A percentile compares a stretch with the other conserved stretches of the same genome.
phyloP scores from a whole-genome alignment of 30 jellyfish, hydroid and myxozoan species.

The Aurelia aurita region DNA sequence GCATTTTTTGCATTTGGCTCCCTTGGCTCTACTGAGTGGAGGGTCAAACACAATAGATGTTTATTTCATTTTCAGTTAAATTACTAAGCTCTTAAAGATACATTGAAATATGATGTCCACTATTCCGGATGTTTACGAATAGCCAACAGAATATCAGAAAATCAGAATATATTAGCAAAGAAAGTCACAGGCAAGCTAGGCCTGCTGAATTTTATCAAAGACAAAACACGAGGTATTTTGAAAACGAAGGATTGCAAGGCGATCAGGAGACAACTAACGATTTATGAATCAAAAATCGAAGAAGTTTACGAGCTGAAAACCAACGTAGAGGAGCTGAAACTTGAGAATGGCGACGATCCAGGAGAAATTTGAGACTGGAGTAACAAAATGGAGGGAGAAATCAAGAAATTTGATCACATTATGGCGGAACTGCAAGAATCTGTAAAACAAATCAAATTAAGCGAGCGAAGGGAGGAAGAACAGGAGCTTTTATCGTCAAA shows the following conservation, averaged over 20 bases:
- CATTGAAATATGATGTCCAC: too few species aligned
- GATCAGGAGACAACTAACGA: slow-evolving; percentile 17
- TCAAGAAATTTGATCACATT: slow-evolving; percentile 27
- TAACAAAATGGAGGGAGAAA: background rate
- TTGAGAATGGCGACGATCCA: slow-evolving; percentile 31
- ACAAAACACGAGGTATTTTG: slow-evolving; percentile 11
- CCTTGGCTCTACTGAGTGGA: too few species aligned
- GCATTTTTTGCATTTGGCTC: too few species aligned
- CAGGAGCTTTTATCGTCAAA: slow-evolving; percentile 24
- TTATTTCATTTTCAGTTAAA: too few species aligned
- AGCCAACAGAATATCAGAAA: background rate
- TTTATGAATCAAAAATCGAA: slow-evolving; percentile 29
- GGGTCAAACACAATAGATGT: too few species aligned
- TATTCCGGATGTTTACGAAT: too few species aligned
- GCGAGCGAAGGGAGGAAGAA: slow-evolving; percentile 40
- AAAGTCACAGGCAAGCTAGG: slow-evolving; percentile 3
- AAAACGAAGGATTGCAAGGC: slow-evolving; percentile 25
- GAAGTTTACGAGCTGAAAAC: slow-evolving; percentile 30
- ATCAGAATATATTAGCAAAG: slow-evolving; percentile 10
- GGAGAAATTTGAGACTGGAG: slow-evolving; percentile 22
- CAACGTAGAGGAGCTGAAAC: background rate
- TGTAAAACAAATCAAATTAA: slow-evolving; percentile 16
- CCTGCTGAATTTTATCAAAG: background rate
- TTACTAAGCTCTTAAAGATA: too few species aligned
- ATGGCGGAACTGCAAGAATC: slow-evolving; percentile 35